Percentiles rank a stretch among this genome's conserved stretches.
Evolutionary conservation across 2,888 invertebrate species (phyloP).

Genomic region (Microchrysa polita): DNA sequence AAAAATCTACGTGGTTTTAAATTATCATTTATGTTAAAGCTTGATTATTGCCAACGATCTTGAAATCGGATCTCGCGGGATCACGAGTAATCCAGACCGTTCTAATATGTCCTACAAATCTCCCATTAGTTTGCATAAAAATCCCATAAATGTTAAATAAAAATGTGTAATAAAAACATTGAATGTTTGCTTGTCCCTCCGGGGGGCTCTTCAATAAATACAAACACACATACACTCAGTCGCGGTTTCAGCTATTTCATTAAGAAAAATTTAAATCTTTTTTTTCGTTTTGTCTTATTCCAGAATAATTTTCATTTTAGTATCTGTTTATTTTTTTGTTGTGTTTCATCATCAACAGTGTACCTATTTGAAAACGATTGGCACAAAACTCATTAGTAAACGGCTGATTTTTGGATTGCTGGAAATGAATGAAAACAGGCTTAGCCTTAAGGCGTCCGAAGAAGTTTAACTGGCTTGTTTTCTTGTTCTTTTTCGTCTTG

Average conservation of each 20-base stretch:
- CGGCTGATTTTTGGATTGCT: slow-evolving; percentile 29
- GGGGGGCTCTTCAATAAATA: slow-evolving; percentile 13
- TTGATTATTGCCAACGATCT: slow-evolving; percentile 25
- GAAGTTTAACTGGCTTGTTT: too few species aligned
- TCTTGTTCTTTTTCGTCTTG: too few species aligned
- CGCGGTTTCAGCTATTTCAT: slow-evolving; percentile 28
- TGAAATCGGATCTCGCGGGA: slow-evolving; percentile 8
- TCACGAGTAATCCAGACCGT: background rate
- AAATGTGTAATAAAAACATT: slow-evolving; percentile 37
- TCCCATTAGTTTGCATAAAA: slow-evolving; percentile 36
- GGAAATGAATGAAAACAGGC: slow-evolving; percentile 27
- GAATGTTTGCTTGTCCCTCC: slow-evolving; percentile 26
- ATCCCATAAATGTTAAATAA: slow-evolving; percentile 42
- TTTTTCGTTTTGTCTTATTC: background rate
- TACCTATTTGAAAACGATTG: slow-evolving; percentile 21
- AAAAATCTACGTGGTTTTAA: slow-evolving; percentile 21
- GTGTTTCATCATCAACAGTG: background rate
- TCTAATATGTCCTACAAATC: slow-evolving; percentile 34
- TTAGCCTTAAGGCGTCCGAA: background rate
- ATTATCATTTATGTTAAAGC: slow-evolving; percentile 22
- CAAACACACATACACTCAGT: background rate
- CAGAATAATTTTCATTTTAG: slow-evolving; percentile 4
- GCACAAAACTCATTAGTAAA: slow-evolving; percentile 41
- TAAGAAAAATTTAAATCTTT: slow-evolving; percentile 40
- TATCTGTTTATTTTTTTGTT: slow-evolving; percentile 13